Percentiles rank a stretch among this genome's conserved stretches.
These are phyloP conservation scores for Hyperoplus lanceolatus DNA, from an alignment of 2,797 vertebrate species.

Conservation along the genomic window DNA sequence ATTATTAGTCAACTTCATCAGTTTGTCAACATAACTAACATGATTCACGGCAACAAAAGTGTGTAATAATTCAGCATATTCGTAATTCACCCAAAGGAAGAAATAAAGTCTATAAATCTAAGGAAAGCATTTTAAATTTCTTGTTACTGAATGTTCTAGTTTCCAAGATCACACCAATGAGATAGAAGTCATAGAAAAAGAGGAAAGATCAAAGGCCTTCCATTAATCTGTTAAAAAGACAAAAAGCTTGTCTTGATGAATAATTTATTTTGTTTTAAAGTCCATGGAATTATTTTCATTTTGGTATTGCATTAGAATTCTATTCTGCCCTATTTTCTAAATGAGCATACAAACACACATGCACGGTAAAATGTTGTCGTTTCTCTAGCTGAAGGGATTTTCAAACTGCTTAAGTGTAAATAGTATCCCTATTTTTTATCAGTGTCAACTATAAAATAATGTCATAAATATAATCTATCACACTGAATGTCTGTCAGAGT, in stretches of 20 bases:
- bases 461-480: not conserved
- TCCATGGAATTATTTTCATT: not conserved
- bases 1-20: not conserved
- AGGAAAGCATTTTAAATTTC: not conserved
- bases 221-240: not conserved
- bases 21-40: not conserved
- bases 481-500: not conserved
- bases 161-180: not conserved
- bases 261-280: too few relatives aligned
- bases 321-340: not conserved
- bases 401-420: not conserved
- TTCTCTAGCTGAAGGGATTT: not conserved
- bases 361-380: not conserved
- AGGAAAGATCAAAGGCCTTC: not conserved
- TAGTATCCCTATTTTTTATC: not conserved
- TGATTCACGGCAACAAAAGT: not conserved
- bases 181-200: not conserved
- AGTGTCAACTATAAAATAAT: not conserved
- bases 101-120: not conserved
- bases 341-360: not conserved
- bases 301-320: not conserved
- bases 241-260: too few relatives aligned
- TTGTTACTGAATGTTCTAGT: not conserved
- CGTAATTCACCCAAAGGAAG: not conserved
- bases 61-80: not conserved